phyloP scores from a whole-genome alignment of 1,140 invertebrate genomes.

The Macrobrachium rosenbergii region DNA sequence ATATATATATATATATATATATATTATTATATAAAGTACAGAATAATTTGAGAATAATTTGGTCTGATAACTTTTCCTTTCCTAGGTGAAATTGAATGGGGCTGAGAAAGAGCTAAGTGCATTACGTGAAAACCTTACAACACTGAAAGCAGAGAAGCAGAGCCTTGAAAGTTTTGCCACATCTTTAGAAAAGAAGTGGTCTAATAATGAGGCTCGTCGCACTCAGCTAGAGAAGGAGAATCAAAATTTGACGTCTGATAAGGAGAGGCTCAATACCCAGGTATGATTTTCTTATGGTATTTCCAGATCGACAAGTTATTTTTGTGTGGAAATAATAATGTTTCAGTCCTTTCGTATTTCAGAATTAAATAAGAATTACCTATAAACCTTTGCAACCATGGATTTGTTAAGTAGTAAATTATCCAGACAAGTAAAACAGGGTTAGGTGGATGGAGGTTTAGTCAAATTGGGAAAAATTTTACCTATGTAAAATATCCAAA shows the following conservation, averaged over 20 bases:
- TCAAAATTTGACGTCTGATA: slow-evolving; percentile 60
- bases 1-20: too few relatives aligned
- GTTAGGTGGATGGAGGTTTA: too few relatives aligned
- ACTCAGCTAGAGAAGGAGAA: slow-evolving; percentile 65
- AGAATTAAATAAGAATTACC: background rate
- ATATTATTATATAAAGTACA: too few relatives aligned
- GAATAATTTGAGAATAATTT: too few relatives aligned
- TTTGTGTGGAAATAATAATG: background rate
- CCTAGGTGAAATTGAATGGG: slow-evolving; percentile 54
- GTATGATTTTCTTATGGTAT: slow-evolving; percentile 1
- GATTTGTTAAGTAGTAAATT: background rate
- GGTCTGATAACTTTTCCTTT: background rate
- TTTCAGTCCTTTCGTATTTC: too few relatives aligned
- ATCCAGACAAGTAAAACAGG: too few relatives aligned
- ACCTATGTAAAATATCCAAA: too few relatives aligned
- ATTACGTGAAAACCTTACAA: slow-evolving; percentile 50
- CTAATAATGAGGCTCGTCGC: slow-evolving; percentile 55
- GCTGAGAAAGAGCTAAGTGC: slow-evolving; percentile 59
- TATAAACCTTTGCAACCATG: background rate
- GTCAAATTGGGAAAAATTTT: too few relatives aligned
- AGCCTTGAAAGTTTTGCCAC: slow-evolving; percentile 62
- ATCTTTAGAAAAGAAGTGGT: slow-evolving; percentile 65
- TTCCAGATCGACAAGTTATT: background rate
- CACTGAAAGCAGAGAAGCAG: slow-evolving; percentile 62
- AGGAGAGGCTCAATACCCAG: slow-evolving; percentile 61